These are phyloP conservation scores for Heliconius hermathena DNA, from an alignment of 1,140 invertebrate genomes.

Conservation along the genomic window DNA sequence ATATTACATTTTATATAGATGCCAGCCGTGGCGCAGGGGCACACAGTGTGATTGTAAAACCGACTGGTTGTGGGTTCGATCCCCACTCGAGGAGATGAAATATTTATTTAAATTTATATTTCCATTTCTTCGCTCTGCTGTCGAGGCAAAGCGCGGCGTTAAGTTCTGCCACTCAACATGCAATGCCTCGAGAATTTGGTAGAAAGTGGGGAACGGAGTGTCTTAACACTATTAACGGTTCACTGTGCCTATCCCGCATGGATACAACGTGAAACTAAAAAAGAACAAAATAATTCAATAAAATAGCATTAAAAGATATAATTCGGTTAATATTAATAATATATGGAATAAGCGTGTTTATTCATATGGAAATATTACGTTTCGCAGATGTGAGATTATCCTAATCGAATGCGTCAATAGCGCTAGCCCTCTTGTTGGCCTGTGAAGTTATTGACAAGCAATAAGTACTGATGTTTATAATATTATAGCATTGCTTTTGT, in stretches of 20 bases:
- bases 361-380: conserved; percentile 8
- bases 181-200: too few relatives aligned
- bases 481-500: background rate
- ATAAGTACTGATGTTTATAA: background rate
- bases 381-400: conserved; percentile 6
- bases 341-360: background rate
- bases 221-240: background rate
- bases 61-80: too few relatives aligned
- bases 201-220: too few relatives aligned
- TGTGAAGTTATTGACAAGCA: conserved; percentile 5
- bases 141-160: too few relatives aligned
- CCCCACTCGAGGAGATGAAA: too few relatives aligned
- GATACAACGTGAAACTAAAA: background rate
- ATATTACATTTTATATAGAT: too few relatives aligned
- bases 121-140: too few relatives aligned
- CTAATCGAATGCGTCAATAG: background rate
- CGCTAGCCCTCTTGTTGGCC: conserved; percentile 3
- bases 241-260: too few relatives aligned
- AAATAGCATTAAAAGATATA: background rate
- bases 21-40: too few relatives aligned
- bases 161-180: too few relatives aligned
- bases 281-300: background rate
- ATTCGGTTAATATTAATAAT: background rate
- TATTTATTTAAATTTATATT: too few relatives aligned
- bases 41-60: too few relatives aligned